Base-by-base conservation (phyloP, 1,140 invertebrate species). In the Druon quercuslanigerum region DNA sequence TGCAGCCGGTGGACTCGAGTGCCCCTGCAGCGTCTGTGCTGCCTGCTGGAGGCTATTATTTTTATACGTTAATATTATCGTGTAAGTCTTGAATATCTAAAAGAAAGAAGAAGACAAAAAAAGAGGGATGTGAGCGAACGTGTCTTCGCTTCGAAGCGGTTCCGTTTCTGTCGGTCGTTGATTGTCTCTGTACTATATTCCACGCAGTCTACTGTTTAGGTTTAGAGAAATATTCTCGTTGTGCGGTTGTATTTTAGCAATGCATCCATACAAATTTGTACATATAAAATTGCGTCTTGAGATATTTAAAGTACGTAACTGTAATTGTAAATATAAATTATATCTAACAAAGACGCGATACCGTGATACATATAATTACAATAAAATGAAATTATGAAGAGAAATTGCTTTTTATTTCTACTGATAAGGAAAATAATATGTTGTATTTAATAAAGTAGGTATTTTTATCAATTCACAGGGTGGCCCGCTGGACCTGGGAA, bases 21-120 rank as follows among this genome's bases (percentile, higher is more conserved):
- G 71, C 56, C 78, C 76, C 77, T 75, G 73, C n/a, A 76, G 73
- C 40, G 51, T 77, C 13, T 25, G 19, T 77, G 82, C 82, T 81
- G 82, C 82, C 79, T 78, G 85, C 81, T 84, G 85, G 85, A 89
- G 88, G 87, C 86, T 90, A 89, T 89, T 90, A 89, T 89, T 90
- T 90, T 89, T 89, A 90, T 90, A 90, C 75, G 51, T 84, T 83
- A 84, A 86, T 83, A 79, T 79, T 66, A 66, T 66, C 25, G 8
- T 9, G 33, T 66, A 73, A 71, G 56, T 82, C 71, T 80, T 73
- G 80, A 82, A 77, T 80, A 79, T 56, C 72, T 51, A 40, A 17
- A 33, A 5, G 25, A 33, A 33, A 33, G 25, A 33, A 33, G 71
- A 80, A 76, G 20, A 25, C 1, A 3, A 33, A 72, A 80, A 78